phyloP scores from a whole-genome alignment of 2,797 vertebrate species.

The Meriones psammophilus region DNA sequence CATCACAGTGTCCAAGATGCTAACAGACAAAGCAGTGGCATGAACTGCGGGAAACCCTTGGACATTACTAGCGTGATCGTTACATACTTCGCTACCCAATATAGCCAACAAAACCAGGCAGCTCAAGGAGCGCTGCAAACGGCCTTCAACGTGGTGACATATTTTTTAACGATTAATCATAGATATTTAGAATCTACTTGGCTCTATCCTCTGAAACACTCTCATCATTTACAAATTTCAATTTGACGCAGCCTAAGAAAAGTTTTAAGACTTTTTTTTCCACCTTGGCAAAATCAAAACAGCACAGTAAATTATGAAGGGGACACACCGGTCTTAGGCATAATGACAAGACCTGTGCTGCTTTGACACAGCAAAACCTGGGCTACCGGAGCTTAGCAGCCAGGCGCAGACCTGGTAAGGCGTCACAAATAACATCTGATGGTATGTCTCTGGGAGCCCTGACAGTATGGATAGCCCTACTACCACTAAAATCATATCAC shows the following conservation, averaged over 20 bases:
- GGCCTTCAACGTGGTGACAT: neutral
- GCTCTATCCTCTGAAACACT: conserved; percentile 5
- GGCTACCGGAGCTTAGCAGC: conserved; percentile 7
- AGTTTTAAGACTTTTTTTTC: conserved; percentile 27
- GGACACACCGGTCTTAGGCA: conserved; percentile 1
- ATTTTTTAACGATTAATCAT: conserved; percentile 47
- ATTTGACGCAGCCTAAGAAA: conserved; percentile 43
- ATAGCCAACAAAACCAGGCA: neutral
- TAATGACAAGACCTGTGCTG: conserved; percentile 39
- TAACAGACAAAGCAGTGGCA: neutral
- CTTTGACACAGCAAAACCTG: neutral
- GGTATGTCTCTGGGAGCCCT: conserved; percentile 40
- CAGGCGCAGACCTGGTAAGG: neutral
- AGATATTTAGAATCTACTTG: conserved; percentile 24
- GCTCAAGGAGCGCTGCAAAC: neutral
- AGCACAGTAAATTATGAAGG: conserved; percentile 8
- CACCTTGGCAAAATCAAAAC: conserved; percentile 36
- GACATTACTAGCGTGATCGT: neutral
- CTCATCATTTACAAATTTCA: conserved; percentile 50
- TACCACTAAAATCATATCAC: conserved; percentile 61
- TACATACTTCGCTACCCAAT: neutral
- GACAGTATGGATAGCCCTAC: conserved; percentile 26
- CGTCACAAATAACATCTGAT: conserved; percentile 58
- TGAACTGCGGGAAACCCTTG: neutral
- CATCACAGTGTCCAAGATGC: neutral